phyloP scores from a whole-genome alignment of 2,888 invertebrate species.

The Brachypalpus laphriformis region DNA sequence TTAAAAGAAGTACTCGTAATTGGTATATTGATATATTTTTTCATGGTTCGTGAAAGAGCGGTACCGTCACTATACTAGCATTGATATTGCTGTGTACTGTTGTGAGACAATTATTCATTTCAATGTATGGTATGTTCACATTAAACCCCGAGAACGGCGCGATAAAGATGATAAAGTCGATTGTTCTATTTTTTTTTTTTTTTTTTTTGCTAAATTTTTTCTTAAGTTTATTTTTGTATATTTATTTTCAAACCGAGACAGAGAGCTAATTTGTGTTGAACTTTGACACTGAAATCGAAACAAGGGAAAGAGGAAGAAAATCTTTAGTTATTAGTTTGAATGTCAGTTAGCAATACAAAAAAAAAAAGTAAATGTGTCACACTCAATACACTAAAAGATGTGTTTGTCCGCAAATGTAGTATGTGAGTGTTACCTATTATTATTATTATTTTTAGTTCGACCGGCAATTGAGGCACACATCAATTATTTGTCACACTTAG shows the following conservation, averaged over 20 bases:
- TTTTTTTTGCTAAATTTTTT: slow-evolving; percentile 32
- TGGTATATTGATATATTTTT: background rate
- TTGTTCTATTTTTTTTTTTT: slow-evolving; percentile 44
- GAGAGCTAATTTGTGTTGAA: slow-evolving; percentile 47
- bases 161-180: slow-evolving; percentile 46
- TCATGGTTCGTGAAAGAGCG: slow-evolving; percentile 4
- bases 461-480: slow-evolving; percentile 25
- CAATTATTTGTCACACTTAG: slow-evolving; percentile 25
- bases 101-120: slow-evolving; percentile 28
- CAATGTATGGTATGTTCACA: slow-evolving; percentile 22
- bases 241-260: slow-evolving; percentile 46
- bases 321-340: slow-evolving; percentile 20
- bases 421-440: background rate
- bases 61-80: slow-evolving; percentile 11
- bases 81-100: background rate
- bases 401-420: slow-evolving; percentile 6
- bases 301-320: background rate
- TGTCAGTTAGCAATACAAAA: slow-evolving; percentile 22
- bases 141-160: slow-evolving; percentile 27
- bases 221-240: slow-evolving; percentile 52
- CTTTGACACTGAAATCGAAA: slow-evolving; percentile 50
- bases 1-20: background rate
- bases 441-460: slow-evolving; percentile 40
- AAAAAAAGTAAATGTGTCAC: slow-evolving; percentile 28
- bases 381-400: background rate